A percentile compares a stretch with the other conserved stretches of the same genome.
Evolutionary conservation across 2,797 vertebrate genomes (phyloP).

Genomic region (Scolopax bukidnonensis): DNA sequence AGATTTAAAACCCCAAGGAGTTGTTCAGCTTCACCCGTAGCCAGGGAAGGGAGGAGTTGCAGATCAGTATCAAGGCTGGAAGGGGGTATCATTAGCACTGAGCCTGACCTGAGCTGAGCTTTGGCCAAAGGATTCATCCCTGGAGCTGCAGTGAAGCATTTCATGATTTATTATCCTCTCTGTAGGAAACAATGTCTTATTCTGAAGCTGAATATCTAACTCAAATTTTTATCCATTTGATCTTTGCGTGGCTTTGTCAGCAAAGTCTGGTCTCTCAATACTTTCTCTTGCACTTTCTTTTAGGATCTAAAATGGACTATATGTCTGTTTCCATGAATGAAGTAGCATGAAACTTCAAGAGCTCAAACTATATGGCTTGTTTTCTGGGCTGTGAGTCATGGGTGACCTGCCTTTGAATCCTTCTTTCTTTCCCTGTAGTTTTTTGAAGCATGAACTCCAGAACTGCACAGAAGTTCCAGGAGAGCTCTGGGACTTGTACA

Average conservation of each 20-base stretch:
- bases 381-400: not conserved
- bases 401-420: not conserved
- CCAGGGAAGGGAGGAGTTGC: not conserved
- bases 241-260: conserved; percentile 6
- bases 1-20: not conserved
- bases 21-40: not conserved
- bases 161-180: conserved; percentile 52
- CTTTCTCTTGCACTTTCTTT: not conserved
- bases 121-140: conserved; percentile 33
- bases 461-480: not conserved
- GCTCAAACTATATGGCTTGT: not conserved
- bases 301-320: not conserved
- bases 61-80: not conserved
- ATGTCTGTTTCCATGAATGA: not conserved
- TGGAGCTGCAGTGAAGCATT: conserved; percentile 18
- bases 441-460: not conserved
- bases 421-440: not conserved
- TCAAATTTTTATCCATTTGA: conserved; percentile 2
- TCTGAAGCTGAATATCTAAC: conserved; percentile 1
- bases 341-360: too few species aligned
- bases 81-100: conserved; percentile 4
- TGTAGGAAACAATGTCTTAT: conserved; percentile 7
- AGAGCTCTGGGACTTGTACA: not conserved
- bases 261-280: not conserved
- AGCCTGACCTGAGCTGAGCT: conserved; percentile 49